Base-by-base conservation (phyloP, 2,113 vertebrate species). In the Sialia sialis region DNA sequence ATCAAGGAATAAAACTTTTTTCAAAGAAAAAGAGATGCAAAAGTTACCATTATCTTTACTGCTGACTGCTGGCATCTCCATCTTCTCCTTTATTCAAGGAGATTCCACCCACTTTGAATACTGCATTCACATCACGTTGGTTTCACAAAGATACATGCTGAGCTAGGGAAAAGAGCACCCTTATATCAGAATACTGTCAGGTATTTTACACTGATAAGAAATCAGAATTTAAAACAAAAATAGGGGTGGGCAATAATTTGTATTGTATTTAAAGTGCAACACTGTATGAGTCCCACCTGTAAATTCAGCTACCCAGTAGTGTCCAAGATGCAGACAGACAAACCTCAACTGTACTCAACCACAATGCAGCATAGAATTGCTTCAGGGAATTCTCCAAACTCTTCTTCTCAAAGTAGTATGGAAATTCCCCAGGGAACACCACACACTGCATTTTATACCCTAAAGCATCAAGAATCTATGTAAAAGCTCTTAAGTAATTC, bases 31-130 rank as follows among this genome's bases (percentile, higher is more conserved):
- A 89, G 26, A 41, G 20, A 34, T 16, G 29, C 4, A 60, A 27
- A 86, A 30, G 6, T 43, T 55, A 98, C 98, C 98, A 8, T 97
- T 98, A 58, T 97, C 96, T 3, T 97, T 96, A 51, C 29, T 89
- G 92, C 95, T 79, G 44, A 83, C 60, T 2, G 82, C n/a, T 79
- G 96, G 58, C 69, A 95, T 84, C 18, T 97, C 97, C 97, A 96
- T 95, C 87, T 74, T 83, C 51, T 95, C 91, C 55, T 92, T 93
- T 84, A 91, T 63, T 82, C 91, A 96, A 16, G 90, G 67, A 34
- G 67, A 90, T 49, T 95, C 95, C 55, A 44, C 52, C 56, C 73
- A 76, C 95, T 95, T 92, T 52, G 78, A 91, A 60, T 75, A 88
- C 51, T 59, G 88, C 98, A 98, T 98, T 69, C 89, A 93, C 56